Base-by-base conservation (phyloP, 2,797 vertebrate genomes). In the Distichodus sexfasciatus region DNA sequence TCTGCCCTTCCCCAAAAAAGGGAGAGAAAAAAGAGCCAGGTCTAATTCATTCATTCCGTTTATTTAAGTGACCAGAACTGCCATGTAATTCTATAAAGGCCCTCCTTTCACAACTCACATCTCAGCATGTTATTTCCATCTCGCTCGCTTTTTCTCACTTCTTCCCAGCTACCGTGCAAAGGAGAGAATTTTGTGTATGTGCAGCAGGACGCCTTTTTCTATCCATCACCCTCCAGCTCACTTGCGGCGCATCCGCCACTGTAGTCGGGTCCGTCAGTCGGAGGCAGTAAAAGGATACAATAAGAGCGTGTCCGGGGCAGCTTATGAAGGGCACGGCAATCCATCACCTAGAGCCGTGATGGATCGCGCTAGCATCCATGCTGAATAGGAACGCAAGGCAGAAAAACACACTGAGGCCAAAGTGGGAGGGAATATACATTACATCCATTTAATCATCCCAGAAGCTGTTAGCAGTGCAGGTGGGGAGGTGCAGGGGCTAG, bases 381-480 rank as follows among this genome's bases (percentile, higher is more conserved):
- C 88, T 89, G 88, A 90, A 91, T 88, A 88, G 84, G 83, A 85
- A 87, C 64, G 35, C 78, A 81, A 83, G 85, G 82, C 81, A 78
- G 6, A 23, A 84, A 89, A 89, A 89, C 83, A 88, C 83, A 87
- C 80, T 74, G 80, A 85, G 77, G 81, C 84, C 85, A 86, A 88
- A 86, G 79, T 40, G 53, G 74, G 79, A 63, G 85, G 74, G 79
- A 85, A 89, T 89, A 89, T 87, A 89, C 86, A 86, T 90, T 89
- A 86, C 87, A 89, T 86, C 86, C 85, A 86, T 90, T 90, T 89
- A 91, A 90, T 90, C 86, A 90, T 87, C 75, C 35, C 46, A 59
- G n/a, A 79, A 43, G 67, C 72, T 69, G 83, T 86, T 81, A 86
- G 82, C 71, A 58, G 79, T 65, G 74, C 78, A 77, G 82, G 80